phyloP scores from a whole-genome alignment of 2,888 invertebrate species.

The Drosophila vallismaia region DNA sequence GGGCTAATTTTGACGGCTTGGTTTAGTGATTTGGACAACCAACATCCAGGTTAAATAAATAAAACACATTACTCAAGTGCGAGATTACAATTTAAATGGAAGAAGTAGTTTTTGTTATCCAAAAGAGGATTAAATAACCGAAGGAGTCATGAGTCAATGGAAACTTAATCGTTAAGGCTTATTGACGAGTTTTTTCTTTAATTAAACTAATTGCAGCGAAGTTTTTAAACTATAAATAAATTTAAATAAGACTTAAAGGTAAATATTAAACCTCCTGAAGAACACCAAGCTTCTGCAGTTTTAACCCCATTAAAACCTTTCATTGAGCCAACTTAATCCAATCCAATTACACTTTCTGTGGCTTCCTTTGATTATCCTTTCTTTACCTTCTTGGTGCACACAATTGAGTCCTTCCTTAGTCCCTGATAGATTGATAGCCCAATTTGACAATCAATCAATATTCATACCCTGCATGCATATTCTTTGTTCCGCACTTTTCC shows the following conservation, averaged over 20 bases:
- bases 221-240: background rate
- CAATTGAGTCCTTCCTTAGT: slow-evolving; percentile 29
- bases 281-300: slow-evolving; percentile 3
- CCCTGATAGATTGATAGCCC: slow-evolving; percentile 42
- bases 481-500: slow-evolving; percentile 22
- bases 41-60: slow-evolving; percentile 63
- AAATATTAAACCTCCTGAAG: background rate
- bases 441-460: slow-evolving; percentile 73
- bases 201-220: background rate
- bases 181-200: background rate
- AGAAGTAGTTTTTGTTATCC: slow-evolving; percentile 7
- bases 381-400: slow-evolving; percentile 7
- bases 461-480: slow-evolving; percentile 37
- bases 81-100: slow-evolving; percentile 43
- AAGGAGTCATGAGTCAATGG: too few relatives aligned
- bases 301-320: slow-evolving; percentile 8
- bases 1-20: slow-evolving; percentile 23
- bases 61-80: slow-evolving; percentile 28
- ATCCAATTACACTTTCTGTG: slow-evolving; percentile 56
- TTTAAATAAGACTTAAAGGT: too few relatives aligned
- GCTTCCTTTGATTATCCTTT: slow-evolving; percentile 11
- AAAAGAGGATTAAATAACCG: slow-evolving; percentile 15
- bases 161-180: background rate
- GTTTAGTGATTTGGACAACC: slow-evolving; percentile 62
- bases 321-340: slow-evolving; percentile 21